phyloP scores from a whole-genome alignment of 2,888 invertebrate species.

The Luperina testacea region DNA sequence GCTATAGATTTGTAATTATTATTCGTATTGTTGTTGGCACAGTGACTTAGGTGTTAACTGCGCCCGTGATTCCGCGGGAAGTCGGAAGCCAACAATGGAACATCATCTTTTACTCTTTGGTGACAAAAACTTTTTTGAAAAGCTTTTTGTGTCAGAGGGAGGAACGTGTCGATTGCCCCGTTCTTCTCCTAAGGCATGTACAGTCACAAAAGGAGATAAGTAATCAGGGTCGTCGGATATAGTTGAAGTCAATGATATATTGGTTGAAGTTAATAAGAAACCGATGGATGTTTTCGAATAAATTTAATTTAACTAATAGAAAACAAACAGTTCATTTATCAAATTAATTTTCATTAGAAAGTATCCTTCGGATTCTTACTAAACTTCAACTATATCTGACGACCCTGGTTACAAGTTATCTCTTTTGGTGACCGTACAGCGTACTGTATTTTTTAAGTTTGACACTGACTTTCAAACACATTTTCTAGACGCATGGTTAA shows the following conservation, averaged over 20 bases:
- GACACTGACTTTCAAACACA: slow-evolving; percentile 1
- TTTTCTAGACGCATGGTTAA: neutral
- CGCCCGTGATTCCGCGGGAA: neutral
- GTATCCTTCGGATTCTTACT: neutral
- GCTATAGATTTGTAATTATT: slow-evolving; percentile 16
- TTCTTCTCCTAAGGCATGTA: neutral
- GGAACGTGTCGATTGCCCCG: neutral
- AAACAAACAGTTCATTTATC: neutral
- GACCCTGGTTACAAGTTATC: neutral
- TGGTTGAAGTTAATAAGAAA: no score
- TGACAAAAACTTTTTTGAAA: neutral
- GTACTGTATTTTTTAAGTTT: neutral
- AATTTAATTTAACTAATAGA: neutral
- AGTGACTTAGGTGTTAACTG: neutral
- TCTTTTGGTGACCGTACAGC: neutral
- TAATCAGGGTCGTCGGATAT: neutral
- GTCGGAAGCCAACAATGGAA: neutral
- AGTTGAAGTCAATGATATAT: neutral
- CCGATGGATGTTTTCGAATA: neutral
- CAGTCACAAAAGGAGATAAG: neutral
- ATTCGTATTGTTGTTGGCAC: slow-evolving; percentile 9
- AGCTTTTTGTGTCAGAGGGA: neutral
- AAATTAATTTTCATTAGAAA: neutral
- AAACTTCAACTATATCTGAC: neutral
- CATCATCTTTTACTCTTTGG: neutral